Conservation (phyloP, 2,113 vertebrate species). For the Chloropsis hardwickii region DNA sequence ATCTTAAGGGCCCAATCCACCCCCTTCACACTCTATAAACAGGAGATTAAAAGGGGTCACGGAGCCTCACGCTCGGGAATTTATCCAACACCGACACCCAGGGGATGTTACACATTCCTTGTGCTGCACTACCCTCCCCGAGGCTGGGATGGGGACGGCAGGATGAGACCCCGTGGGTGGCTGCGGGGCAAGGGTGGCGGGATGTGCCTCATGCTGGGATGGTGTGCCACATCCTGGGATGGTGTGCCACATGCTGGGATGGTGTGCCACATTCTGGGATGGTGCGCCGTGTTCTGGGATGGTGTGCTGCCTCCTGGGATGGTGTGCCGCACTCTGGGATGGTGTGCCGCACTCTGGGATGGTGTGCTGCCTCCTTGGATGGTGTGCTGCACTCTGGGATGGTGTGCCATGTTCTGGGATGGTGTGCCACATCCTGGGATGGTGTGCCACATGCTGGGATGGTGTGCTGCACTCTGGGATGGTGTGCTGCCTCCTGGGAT, state of each 20-base stretch:
- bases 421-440: not conserved
- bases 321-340: not conserved
- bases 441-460: not conserved
- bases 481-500: too few relatives aligned
- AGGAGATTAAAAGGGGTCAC: too few relatives aligned
- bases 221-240: fast-evolving
- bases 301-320: not conserved
- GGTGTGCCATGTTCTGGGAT: not conserved
- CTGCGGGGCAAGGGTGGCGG: not conserved
- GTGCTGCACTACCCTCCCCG: fast-evolving
- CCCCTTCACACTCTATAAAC: not conserved
- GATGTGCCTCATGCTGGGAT: not conserved
- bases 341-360: fast-evolving
- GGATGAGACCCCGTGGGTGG: not conserved
- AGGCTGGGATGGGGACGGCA: not conserved
- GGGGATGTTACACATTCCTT: fast-evolving
- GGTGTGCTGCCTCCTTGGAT: not conserved
- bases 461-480: not conserved
- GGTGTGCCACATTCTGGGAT: fast-evolving
- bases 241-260: fast-evolving
- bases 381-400: fast-evolving
- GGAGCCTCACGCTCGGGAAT: fast-evolving
- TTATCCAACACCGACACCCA: fast-evolving
- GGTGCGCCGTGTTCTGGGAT: not conserved
- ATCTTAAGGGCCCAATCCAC: not conserved